Evolutionary conservation across 2,113 vertebrate species (phyloP), one percentile per base, ranked within the genome.

Genomic region (Psittacula cyanocephala): DNA sequence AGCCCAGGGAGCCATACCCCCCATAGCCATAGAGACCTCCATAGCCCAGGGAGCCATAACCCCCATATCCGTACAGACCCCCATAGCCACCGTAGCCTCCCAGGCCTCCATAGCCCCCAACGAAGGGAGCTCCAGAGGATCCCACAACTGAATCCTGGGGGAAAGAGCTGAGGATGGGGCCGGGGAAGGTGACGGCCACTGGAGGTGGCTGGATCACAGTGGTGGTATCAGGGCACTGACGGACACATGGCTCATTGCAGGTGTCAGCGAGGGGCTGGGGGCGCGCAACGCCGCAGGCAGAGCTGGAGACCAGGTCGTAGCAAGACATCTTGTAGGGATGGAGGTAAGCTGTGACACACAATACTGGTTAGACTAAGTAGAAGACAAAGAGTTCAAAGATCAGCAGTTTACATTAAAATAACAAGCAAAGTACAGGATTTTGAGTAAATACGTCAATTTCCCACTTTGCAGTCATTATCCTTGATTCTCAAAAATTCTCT

Each of bases 101-200:
- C 20, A 4, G 7, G 39, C 22, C 9, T 11, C 71, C 71, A 3
- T 6, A 74, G 17, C 25, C 70, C 3, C 43, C 64, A 1, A 84
- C 4, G 16, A n/a, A 0, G 3, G 91, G 88, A 0, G 59, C 88
- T 77, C 75, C 91, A 7, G 88, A 39, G 7, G 94, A 95, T 28
- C 81, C 88, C 60, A 89, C 91, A 9, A 69, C 29, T 0, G 93
- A 47, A 14, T 44, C 43, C 83, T 96, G 93, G 0, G 93, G 95
- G 93, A 94, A 94, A 23, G 64, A 78, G 79, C 86, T 96, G 70
- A 96, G 89, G 86, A 94, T 94, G 92, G 87, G 72, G 2, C 92
- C 86, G 0, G 92, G 94, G 41, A 89, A 19, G 52, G 92, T 95
- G 74, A 94, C 19, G 0, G 70, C 63, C 1, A 29, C 67, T 0